Base-by-base conservation (phyloP, 2,888 invertebrate genomes). In the Plebejus argus region DNA sequence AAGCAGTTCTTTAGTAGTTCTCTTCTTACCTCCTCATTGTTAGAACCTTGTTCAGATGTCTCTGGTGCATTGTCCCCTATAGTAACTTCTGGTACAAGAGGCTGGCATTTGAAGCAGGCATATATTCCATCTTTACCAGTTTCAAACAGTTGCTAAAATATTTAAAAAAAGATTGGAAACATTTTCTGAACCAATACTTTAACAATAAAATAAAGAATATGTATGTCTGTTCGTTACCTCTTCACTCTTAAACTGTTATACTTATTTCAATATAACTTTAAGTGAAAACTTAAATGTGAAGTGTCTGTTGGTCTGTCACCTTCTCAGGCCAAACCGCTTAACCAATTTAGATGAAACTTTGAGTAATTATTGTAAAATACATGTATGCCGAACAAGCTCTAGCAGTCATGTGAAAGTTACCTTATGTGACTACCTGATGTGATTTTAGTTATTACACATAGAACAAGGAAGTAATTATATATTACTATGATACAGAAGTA, bases 81-180 rank as follows among this genome's bases (percentile, higher is more conserved):
- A 20, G 91, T 92, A 76, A 93, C 87, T 84, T 94, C 93, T n/a
- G 94, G 94, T 76, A 94, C 92, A 80, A 94, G 85, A 0, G 94
- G 94, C 84, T 93, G 93, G 80, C 94, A 94, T 83, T 94, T 94
- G 82, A 91, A 92, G 82, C 94, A 94, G 58, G 94, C 93, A 79
- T 92, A 91, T 15, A 93, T 87, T 77, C 91, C 93, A 81, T 91
- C 90, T 78, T 91, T 90, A 78, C 90, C 90, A 0, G 94, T 93
- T 82, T 93, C 94, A 87, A 93, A 94, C 76, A 94, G 83, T 88
- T 93, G 93, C 93, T 93, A 88, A 88, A 76, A 66, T 12, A 45
- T 45, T 10, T 3, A 10, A 12, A 39, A 39, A 39, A 45, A 10
- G 45, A 10, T 45, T 45, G 3, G 10, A 45, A 45, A 45, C 3